Percentiles rank a stretch among this genome's conserved stretches.
These are phyloP conservation scores for Stramonita haemastoma DNA, from an alignment of 2,888 invertebrate species.

Conservation along the genomic window DNA sequence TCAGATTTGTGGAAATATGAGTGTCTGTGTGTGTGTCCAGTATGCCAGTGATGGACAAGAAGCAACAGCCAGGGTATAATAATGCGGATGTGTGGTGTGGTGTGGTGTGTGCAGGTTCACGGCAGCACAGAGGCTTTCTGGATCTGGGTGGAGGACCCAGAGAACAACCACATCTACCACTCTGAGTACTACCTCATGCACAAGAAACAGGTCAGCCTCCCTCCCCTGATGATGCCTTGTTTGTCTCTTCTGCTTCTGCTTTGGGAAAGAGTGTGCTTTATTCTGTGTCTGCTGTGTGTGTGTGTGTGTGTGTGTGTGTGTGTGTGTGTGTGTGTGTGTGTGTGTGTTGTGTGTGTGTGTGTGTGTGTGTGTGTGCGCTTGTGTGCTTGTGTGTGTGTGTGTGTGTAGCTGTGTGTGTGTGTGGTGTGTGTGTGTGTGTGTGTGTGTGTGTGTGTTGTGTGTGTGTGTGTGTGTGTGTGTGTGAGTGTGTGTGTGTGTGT, in stretches of 20 bases:
- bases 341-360: too few species aligned
- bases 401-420: too few species aligned
- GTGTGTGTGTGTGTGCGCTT: too few species aligned
- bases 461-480: too few species aligned
- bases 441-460: too few species aligned
- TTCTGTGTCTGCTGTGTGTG: neutral
- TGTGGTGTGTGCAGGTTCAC: conserved; percentile 81
- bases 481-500: too few species aligned
- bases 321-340: too few species aligned
- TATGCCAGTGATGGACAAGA: neutral
- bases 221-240: neutral
- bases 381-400: too few species aligned
- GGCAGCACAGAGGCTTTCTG: conserved; percentile 94
- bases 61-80: neutral
- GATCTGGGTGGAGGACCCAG: conserved; percentile 98
- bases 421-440: too few species aligned
- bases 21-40: too few species aligned
- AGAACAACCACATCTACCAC: conserved; percentile 95
- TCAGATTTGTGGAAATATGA: too few species aligned
- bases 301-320: too few species aligned
- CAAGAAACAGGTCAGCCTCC: conserved; percentile 84
- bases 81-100: neutral
- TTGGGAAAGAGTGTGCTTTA: neutral
- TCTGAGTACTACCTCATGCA: conserved; percentile 93
- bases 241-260: neutral